Percentiles rank a stretch among this genome's conserved stretches.
These are phyloP conservation scores for Gambusia affinis DNA, from an alignment of 2,113 vertebrate genomes.

Conservation along the genomic window DNA sequence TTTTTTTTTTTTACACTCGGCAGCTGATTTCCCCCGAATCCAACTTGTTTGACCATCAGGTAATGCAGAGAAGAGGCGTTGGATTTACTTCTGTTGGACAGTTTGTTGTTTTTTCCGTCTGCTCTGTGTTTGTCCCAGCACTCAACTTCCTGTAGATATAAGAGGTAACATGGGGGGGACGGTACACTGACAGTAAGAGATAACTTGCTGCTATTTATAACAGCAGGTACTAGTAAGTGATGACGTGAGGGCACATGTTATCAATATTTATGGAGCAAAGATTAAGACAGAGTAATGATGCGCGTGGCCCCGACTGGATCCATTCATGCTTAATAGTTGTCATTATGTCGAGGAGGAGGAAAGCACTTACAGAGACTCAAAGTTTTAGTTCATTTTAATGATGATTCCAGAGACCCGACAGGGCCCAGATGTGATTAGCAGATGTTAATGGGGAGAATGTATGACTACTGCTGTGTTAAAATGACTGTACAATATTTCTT, in stretches of 20 bases:
- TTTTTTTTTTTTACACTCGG: slow-evolving; percentile 3
- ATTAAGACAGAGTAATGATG: slow-evolving; percentile 80
- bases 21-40: background rate
- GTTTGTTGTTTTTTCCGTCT: slow-evolving; percentile 57
- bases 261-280: slow-evolving; percentile 83
- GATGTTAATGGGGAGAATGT: slow-evolving; percentile 59
- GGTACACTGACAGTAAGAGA: slow-evolving; percentile 65
- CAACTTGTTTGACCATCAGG: slow-evolving; percentile 14
- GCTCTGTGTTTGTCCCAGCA: slow-evolving; percentile 58
- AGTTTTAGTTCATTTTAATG: slow-evolving; percentile 77
- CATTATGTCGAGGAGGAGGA: slow-evolving; percentile 72
- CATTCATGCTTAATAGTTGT: slow-evolving; percentile 79
- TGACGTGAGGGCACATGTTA: slow-evolving; percentile 79
- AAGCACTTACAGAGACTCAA: slow-evolving; percentile 77
- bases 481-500: slow-evolving; percentile 40
- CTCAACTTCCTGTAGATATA: slow-evolving; percentile 69
- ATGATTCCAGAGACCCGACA: slow-evolving; percentile 79
- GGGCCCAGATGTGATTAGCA: slow-evolving; percentile 80
- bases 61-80: slow-evolving; percentile 1
- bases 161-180: slow-evolving; percentile 38
- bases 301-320: slow-evolving; percentile 65
- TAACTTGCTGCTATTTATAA: slow-evolving; percentile 81
- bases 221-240: slow-evolving; percentile 78
- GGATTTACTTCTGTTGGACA: slow-evolving; percentile 42
- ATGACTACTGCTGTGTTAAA: slow-evolving; percentile 51